Conservation (phyloP, 2,888 invertebrate species). For the Cylindroiulus punctatus region DNA sequence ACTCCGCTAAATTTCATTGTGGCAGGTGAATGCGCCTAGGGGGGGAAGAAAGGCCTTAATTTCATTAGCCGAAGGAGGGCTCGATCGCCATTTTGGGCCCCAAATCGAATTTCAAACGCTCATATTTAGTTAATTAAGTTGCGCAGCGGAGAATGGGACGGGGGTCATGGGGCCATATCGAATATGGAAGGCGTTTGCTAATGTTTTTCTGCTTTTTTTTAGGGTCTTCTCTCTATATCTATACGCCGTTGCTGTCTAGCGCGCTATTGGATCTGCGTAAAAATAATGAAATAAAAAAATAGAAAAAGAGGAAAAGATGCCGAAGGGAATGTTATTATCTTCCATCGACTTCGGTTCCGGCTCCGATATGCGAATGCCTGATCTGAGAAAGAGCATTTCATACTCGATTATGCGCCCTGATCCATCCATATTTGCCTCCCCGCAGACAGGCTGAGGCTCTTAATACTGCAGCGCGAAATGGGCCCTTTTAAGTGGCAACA, state of each 20-base stretch:
- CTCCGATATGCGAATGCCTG: not conserved
- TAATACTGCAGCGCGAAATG: not conserved
- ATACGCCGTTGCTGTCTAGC: not conserved
- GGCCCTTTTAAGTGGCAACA: conserved; percentile 8
- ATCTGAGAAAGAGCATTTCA: not conserved
- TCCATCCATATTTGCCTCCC: not conserved
- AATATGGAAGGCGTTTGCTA: conserved; percentile 38
- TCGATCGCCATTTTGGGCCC: conserved; percentile 56
- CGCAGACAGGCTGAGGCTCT: not conserved
- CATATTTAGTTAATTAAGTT: conserved; percentile 57
- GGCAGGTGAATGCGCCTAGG: conserved; percentile 54
- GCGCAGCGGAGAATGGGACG: conserved; percentile 52
- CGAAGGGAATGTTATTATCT: conserved; percentile 5
- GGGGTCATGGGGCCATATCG: not conserved
- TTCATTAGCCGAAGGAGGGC: conserved; percentile 52
- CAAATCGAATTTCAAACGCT: conserved; percentile 57
- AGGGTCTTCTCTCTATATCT: not conserved
- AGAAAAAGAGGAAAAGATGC: not conserved
- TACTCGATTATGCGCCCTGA: conserved; percentile 15
- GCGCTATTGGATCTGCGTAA: not conserved
- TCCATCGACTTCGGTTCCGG: no score
- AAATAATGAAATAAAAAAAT: conserved; percentile 7
- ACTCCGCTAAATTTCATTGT: conserved; percentile 55
- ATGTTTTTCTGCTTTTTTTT: not conserved
- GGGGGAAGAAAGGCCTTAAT: conserved; percentile 51